Evolutionary conservation across 2,888 invertebrate species (phyloP).

Genomic region (Microchrysa polita): DNA sequence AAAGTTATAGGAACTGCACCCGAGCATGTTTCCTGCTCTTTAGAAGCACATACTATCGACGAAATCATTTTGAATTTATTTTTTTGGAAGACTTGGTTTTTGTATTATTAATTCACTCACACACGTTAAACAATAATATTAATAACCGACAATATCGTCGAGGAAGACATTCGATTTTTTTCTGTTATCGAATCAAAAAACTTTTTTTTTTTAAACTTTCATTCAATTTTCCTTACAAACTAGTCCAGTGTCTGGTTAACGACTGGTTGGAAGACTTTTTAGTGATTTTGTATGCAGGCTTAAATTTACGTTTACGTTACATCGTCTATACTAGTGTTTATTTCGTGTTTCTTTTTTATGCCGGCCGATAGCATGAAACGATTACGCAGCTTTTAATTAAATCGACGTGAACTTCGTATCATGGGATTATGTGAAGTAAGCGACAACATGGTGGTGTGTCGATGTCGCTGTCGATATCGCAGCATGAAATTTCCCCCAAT

Average conservation of each 20-base stretch:
- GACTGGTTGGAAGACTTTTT: conserved; percentile 66
- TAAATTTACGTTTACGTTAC: background rate
- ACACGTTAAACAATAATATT: conserved; percentile 27
- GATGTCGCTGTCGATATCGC: background rate
- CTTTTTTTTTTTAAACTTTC: background rate
- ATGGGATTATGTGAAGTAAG: background rate
- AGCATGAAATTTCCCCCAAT: background rate
- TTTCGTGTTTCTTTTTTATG: too few species aligned
- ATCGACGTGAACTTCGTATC: background rate
- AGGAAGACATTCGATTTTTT: conserved; percentile 45
- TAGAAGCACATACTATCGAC: conserved; percentile 48
- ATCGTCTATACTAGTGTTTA: background rate
- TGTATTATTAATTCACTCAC: background rate
- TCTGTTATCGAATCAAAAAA: background rate
- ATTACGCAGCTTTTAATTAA: conserved; percentile 22
- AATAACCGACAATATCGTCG: conserved; percentile 9
- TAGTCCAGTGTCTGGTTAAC: conserved; percentile 36
- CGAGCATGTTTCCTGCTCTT: background rate
- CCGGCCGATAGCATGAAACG: background rate
- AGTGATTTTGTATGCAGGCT: conserved; percentile 62
- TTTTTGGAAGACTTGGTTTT: conserved; percentile 37
- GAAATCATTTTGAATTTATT: conserved; percentile 55
- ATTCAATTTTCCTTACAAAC: conserved; percentile 26
- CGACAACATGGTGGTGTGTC: too few species aligned
- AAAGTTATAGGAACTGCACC: background rate